Evolutionary conservation across 2,888 invertebrate species (phyloP), one percentile per base, ranked within the genome.

Genomic region (Pollenia griseotomentosa): DNA sequence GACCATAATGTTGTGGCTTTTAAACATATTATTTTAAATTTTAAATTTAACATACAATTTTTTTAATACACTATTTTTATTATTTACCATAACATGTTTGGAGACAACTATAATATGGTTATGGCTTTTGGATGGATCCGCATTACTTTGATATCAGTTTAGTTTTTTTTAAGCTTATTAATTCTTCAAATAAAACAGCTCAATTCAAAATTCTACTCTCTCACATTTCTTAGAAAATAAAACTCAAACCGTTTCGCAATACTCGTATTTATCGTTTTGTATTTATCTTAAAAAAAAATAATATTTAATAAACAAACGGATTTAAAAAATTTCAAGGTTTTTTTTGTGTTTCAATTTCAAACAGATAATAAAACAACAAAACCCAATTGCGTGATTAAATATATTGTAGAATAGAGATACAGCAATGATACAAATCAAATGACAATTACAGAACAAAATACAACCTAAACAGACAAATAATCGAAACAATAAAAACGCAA

Each of bases 351-450:
- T 44, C 14, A 61, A 65, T 77, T 68, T n/a, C 12, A 75, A 12
- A 42, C 6, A 65, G 51, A 63, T 42, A n/a, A 57, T 40, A 14
- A 73, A 55, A 65, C 33, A 46, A 14, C 9, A 33, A 66, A 73
- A 78, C 71, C 48, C 75, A 83, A 86, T 86, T 81, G 86, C 86
- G 86, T 86, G 86, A 68, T 83, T 66, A 80, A 61, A 77, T 70
- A 61, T 83, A 79, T 65, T 63, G 65, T 71, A 81, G 78, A 57
- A 75, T 44, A 75, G 40, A 70, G 57, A 70, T 81, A 75, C 59
- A 33, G 33, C 33, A 33, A 6, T 33, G 55, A 74, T 68, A 55
- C 61, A 59, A 59, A 66, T 44, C 61, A 85, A 68, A 85, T 85
- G 79, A 79, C 74, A 80, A 68, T 65, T 85, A 79, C 53, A 61